Evolutionary conservation across 2,113 vertebrate species (phyloP).

Genomic region (Balaenoptera acutorostrata): DNA sequence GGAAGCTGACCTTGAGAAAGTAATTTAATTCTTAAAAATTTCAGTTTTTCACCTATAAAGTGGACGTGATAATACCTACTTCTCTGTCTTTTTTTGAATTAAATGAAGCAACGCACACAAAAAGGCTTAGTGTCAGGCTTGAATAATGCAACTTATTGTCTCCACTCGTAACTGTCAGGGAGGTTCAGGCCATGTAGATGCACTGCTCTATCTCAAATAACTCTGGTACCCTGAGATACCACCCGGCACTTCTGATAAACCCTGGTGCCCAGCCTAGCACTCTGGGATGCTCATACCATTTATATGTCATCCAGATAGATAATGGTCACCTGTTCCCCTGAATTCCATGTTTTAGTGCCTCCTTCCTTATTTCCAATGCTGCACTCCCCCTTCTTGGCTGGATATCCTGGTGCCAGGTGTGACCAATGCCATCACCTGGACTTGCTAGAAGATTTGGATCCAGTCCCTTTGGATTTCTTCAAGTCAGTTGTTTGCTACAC

Average conservation of each 20-base stretch:
- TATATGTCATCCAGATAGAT: not conserved
- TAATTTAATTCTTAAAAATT: not conserved
- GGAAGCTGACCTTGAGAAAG: not conserved
- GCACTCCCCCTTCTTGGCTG: not conserved
- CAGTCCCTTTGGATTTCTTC: not conserved
- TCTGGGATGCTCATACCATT: not conserved
- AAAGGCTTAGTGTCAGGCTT: not conserved
- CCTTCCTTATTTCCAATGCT: not conserved
- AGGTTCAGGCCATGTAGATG: not conserved
- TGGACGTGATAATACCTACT: not conserved
- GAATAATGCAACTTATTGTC: too few relatives aligned
- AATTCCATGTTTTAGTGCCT: not conserved
- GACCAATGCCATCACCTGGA: too few relatives aligned
- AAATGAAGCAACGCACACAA: not conserved
- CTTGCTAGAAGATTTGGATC: not conserved
- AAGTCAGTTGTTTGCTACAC: not conserved
- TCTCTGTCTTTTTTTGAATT: not conserved
- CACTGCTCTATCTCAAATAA: accelerated
- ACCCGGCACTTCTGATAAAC: not conserved
- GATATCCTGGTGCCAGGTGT: not conserved
- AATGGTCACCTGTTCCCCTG: not conserved
- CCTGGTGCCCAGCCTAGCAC: accelerated
- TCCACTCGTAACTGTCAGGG: not conserved
- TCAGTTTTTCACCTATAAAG: not conserved
- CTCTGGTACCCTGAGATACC: not conserved